phyloP scores from a whole-genome alignment of 2,888 invertebrate genomes.

The Acleris literana region DNA sequence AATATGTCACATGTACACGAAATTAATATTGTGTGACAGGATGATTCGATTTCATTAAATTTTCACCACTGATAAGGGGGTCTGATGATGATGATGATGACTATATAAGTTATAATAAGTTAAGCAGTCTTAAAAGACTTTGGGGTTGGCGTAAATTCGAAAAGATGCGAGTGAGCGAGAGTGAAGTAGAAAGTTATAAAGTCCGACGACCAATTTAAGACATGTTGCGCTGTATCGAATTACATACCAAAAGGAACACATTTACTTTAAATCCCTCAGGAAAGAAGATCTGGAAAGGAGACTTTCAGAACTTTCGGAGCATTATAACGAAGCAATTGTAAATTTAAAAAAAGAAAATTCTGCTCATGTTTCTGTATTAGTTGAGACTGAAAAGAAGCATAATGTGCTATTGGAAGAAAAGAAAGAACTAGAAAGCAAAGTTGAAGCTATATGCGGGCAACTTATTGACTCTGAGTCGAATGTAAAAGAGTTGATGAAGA shows the following conservation, averaged over 20 bases:
- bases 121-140: too few relatives aligned
- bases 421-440: slow-evolving; percentile 51
- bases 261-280: too few relatives aligned
- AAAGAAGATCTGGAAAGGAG: slow-evolving; percentile 69
- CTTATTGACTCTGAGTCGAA: slow-evolving; percentile 57
- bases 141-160: too few relatives aligned
- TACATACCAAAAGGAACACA: too few relatives aligned
- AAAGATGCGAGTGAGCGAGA: too few relatives aligned
- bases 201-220: too few relatives aligned
- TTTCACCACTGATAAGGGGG: slow-evolving; percentile 13
- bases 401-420: slow-evolving; percentile 56
- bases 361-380: slow-evolving; percentile 53
- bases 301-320: slow-evolving; percentile 57
- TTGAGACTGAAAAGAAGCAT: slow-evolving; percentile 64
- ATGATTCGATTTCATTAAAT: too few relatives aligned
- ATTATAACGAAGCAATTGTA: slow-evolving; percentile 62
- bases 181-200: too few relatives aligned
- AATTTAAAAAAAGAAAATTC: slow-evolving; percentile 60
- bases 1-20: not conserved
- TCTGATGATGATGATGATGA: not conserved
- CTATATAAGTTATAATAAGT: too few relatives aligned
- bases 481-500: slow-evolving; percentile 48
- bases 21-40: too few relatives aligned
- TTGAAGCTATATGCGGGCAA: slow-evolving; percentile 54
- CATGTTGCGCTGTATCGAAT: too few relatives aligned